phyloP scores from a whole-genome alignment of 64 coral and sea anemone species.

The Montipora capricornis region DNA sequence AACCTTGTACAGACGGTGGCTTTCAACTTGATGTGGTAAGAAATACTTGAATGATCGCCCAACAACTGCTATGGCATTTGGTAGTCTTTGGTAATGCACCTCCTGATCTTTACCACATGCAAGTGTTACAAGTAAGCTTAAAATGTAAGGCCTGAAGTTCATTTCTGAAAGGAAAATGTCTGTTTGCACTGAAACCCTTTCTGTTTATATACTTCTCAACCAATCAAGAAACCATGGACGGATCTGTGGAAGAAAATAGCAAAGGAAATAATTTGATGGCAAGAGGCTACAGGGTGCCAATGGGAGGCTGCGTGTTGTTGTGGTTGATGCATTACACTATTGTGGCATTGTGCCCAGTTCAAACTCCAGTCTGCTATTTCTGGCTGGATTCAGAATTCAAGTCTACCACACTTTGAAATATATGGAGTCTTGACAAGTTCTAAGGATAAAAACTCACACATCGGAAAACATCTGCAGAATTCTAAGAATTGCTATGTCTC shows the following conservation, averaged over 20 bases:
- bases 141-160: slow-evolving; percentile 18
- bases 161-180: slow-evolving; percentile 3
- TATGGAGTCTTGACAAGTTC: no score
- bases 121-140: not conserved
- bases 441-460: no score
- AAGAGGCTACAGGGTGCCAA: not conserved
- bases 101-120: not conserved
- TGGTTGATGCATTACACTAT: no score
- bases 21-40: slow-evolving; percentile 14
- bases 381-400: no score
- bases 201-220: not conserved
- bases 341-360: no score
- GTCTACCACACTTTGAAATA: no score
- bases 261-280: not conserved
- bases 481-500: no score
- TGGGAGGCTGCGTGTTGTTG: no score
- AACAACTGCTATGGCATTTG: slow-evolving; percentile 81
- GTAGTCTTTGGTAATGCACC: slow-evolving; percentile 52
- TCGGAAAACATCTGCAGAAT: no score
- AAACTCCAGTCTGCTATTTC: no score
- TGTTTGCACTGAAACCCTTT: not conserved
- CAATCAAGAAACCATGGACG: slow-evolving; percentile 9
- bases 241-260: not conserved
- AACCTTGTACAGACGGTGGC: not conserved
- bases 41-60: slow-evolving; percentile 75